Conservation (phyloP, 2,888 invertebrate species). For the Zaprionus bogoriensis region DNA sequence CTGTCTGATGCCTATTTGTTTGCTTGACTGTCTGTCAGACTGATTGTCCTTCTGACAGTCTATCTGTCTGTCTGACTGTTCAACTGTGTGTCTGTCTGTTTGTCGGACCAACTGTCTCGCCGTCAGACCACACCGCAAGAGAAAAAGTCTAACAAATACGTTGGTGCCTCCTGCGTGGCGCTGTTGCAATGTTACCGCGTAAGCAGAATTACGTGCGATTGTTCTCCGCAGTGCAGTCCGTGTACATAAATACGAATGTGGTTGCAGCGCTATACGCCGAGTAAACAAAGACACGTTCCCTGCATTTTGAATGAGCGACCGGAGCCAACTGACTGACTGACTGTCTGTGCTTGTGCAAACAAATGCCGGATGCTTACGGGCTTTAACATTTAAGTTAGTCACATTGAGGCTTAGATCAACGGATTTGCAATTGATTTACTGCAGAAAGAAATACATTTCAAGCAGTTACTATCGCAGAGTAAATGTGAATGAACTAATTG, state of each 20-base stretch:
- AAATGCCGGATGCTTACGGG: conserved; percentile 34
- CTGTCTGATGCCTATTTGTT: conserved; percentile 1
- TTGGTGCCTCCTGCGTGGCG: conserved; percentile 29
- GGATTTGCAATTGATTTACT: background rate
- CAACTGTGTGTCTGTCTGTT: conserved; percentile 10
- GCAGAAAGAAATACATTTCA: background rate
- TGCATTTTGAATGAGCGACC: conserved; percentile 70
- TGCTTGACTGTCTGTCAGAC: conserved; percentile 2
- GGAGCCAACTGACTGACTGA: conserved; percentile 49
- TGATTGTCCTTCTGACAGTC: too few species aligned
- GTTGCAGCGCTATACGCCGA: conserved; percentile 44
- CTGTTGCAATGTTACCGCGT: conserved; percentile 68
- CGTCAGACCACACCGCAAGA: conserved; percentile 58
- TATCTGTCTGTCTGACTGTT: conserved; percentile 1
- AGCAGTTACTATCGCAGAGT: background rate
- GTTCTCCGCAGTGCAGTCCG: conserved; percentile 75
- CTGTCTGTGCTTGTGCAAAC: conserved; percentile 41
- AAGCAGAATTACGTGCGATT: conserved; percentile 80
- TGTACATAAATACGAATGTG: conserved; percentile 75
- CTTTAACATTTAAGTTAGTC: background rate
- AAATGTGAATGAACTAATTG: background rate
- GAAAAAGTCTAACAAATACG: conserved; percentile 56
- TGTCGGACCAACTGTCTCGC: conserved; percentile 33
- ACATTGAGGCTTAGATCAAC: background rate
- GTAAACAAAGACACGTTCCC: conserved; percentile 72